phyloP scores from a whole-genome alignment of 2,797 vertebrate species.

The Scarus forsteni region DNA sequence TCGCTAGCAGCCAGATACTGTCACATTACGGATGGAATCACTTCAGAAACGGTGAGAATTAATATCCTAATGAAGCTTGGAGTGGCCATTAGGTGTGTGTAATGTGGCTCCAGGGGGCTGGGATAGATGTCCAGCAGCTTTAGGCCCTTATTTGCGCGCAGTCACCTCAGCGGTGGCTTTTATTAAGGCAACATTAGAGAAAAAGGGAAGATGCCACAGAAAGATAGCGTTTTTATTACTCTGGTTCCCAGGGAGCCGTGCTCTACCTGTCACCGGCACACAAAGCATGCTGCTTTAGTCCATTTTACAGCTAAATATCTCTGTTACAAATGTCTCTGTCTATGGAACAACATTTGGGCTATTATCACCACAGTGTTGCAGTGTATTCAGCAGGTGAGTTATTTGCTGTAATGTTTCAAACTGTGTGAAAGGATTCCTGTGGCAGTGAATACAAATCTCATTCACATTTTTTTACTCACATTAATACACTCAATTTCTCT shows the following conservation, averaged over 20 bases:
- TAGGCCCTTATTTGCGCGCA: constrained; percentile 94
- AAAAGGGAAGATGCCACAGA: constrained; percentile 87
- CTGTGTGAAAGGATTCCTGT: constrained; percentile 57
- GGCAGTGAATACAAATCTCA: constrained; percentile 76
- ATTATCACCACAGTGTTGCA: constrained; percentile 75
- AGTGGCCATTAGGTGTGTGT: constrained; percentile 96
- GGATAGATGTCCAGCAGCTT: constrained; percentile 95
- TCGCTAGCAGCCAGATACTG: constrained; percentile 90
- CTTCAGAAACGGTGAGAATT: constrained; percentile 96
- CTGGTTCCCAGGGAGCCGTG: constrained; percentile 92
- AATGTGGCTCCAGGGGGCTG: constrained; percentile 96
- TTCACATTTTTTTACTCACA: constrained; percentile 77
- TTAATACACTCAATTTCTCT: constrained; percentile 76
- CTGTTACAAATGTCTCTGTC: constrained; percentile 74
- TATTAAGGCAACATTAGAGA: constrained; percentile 95
- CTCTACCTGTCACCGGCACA: constrained; percentile 89
- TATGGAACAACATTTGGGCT: constrained; percentile 68
- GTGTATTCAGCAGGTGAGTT: constrained; percentile 60
- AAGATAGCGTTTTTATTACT: constrained; percentile 94
- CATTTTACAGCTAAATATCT: constrained; percentile 83
- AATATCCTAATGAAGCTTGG: constrained; percentile 98
- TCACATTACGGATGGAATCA: constrained; percentile 97
- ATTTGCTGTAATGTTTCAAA: constrained; percentile 64
- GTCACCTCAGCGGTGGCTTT: constrained; percentile 95
- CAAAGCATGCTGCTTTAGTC: constrained; percentile 80